Evolutionary conservation across 2,797 vertebrate species (phyloP), one percentile per base, ranked within the genome.

Genomic region (Prunella strophiata): DNA sequence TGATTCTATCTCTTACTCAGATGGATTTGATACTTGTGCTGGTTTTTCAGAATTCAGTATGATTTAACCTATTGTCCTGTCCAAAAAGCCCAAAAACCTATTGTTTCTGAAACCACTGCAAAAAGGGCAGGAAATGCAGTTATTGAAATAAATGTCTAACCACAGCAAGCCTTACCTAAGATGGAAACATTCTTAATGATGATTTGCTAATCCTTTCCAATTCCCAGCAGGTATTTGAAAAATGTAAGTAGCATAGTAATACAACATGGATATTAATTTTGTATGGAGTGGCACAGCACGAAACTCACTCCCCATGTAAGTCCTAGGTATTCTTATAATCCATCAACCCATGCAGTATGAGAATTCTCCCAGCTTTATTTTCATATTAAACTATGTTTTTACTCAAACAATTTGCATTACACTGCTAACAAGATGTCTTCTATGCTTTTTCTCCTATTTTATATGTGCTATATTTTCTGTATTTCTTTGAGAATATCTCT

Each of bases 191-290:
- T 78, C 29, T 86, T 95, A 86, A 47, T 89, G 62, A 81, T 79
- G 30, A 83, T 63, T 36, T 75, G 26, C 22, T 95, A 89, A 81
- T 57, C 18, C 32, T 94, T 94, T 83, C 22, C 78, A 93, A 91
- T 89, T 88, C 73, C 59, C 89, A 93, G 38, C 7, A 84, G 59
- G 58, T 77, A 19, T 65, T 55, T 94, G 92, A 96, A 97, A 95
- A 86, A 96, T 93, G 20, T 52, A 85, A 78, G 62, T 80, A 59
- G 16, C 43, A 68, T 57, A 75, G 43, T 54, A 90, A 84, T 85
- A 72, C 9, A 92, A 30, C 43, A 78, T 18, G 25, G 20, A 67
- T 79, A 96, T 75, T 91, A 94, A 94, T 97, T 97, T 94, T 94
- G 10, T 76, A 71, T 77, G 36, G 61, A 47, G 22, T 66, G 14